Evolutionary conservation across 1,140 invertebrate species (phyloP), one percentile per base, ranked within the genome.

Genomic region (Drosophila tani): DNA sequence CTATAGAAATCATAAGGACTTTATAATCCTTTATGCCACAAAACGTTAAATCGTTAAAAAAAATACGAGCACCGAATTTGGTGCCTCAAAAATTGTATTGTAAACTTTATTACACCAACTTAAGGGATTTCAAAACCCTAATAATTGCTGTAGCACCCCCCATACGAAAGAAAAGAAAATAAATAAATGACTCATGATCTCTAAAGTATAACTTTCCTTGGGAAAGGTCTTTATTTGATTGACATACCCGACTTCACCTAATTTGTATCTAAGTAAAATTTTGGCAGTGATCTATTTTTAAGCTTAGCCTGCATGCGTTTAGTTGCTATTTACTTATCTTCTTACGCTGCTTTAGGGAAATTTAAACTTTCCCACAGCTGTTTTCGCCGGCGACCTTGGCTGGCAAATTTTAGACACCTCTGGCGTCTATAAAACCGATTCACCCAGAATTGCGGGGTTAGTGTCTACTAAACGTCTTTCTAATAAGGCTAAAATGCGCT

Each of bases 361-460:
- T 43, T 43, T 7, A 50, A 35, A 38, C 55, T 40, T 59, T 35
- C 45, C 29, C 21, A 73, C 70, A 73, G 45, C 67, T 73, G 70
- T 59, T 73, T 59, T 59, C n/a, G 8, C 15, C 2, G 15, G n/a
- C 41, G 55, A 73, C 70, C 70, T 73, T 73, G 53, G 11, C 32
- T 51, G 24, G 7, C 24, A 43, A 27, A 43, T 19, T 59, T 59
- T 2, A 27, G 29, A 38, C 45, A 21, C 49, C 11, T 19, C 21
- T 14, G 40, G 12, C 32, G 12, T 40, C 53, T 76, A 76, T 76
- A 76, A 76, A 76, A 76, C 47, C 24, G n/a, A 58, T 32, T 21
- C 9, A 19, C 8, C 11, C 21, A 41, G 5, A 53, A 41, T 53
- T 8, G 12, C 14, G 24, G 17, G 32, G 41, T 76, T 76, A 76